Evolutionary conservation across 2,888 invertebrate genomes (phyloP).

Genomic region (Camptogramma bilineatum): DNA sequence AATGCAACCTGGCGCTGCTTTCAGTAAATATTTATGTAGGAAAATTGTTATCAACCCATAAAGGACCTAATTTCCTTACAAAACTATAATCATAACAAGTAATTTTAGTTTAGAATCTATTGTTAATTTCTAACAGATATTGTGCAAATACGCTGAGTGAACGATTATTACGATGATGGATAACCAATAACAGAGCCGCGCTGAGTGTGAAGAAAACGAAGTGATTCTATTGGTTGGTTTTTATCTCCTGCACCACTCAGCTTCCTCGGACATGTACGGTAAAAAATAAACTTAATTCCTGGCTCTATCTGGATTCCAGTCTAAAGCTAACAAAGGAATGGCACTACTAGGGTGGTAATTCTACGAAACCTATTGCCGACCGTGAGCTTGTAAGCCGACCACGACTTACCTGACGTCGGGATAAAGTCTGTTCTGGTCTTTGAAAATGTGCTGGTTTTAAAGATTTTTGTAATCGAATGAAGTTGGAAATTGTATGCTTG

Average conservation of each 20-base stretch:
- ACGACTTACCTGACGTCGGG: not conserved
- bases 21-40: slow-evolving; percentile 32
- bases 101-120: too few species aligned
- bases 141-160: too few species aligned
- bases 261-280: not conserved
- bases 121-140: too few species aligned
- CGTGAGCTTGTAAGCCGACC: not conserved
- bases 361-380: not conserved
- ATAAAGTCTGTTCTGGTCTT: not conserved
- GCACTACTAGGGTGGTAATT: not conserved
- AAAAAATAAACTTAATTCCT: not conserved
- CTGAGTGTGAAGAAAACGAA: too few species aligned
- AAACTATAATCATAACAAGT: too few species aligned
- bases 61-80: too few species aligned
- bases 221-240: too few species aligned
- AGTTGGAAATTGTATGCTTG: not conserved
- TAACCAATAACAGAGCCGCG: too few species aligned
- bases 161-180: too few species aligned
- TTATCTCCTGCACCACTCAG: too few species aligned
- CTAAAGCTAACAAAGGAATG: not conserved
- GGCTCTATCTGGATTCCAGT: not conserved
- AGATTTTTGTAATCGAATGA: not conserved
- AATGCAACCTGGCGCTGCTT: slow-evolving; percentile 27
- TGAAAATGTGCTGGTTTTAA: not conserved
- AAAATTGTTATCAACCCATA: too few species aligned